Evolutionary conservation across 2,797 vertebrate genomes (phyloP).

Genomic region (Enteromius afrohamiltoni): DNA sequence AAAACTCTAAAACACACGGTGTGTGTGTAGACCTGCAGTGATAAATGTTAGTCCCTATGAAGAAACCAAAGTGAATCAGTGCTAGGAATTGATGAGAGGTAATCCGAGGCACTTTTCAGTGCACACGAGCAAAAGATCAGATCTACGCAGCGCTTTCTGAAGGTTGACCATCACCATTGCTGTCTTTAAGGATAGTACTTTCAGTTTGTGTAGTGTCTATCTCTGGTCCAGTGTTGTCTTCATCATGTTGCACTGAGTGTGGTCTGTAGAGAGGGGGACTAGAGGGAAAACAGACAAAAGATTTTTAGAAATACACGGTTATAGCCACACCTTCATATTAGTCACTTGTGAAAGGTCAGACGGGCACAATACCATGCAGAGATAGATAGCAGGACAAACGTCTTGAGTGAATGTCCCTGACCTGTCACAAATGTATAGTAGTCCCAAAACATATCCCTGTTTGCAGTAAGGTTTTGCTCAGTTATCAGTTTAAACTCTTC

Average conservation of each 20-base stretch:
- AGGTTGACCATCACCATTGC: constrained; percentile 77
- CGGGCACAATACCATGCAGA: not conserved
- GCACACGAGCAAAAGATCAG: constrained; percentile 21
- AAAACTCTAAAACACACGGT: not conserved
- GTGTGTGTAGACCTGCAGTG: constrained; percentile 33
- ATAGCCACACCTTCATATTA: constrained; percentile 20
- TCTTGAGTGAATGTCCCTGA: constrained; percentile 18
- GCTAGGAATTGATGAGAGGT: constrained; percentile 7
- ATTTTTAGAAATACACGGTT: constrained; percentile 31
- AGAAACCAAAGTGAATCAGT: not conserved
- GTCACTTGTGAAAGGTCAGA: constrained; percentile 1
- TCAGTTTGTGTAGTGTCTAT: constrained; percentile 53
- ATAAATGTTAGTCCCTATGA: constrained; percentile 47
- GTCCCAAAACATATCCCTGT: not conserved
- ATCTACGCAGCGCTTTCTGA: constrained; percentile 79
- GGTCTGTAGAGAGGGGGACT: constrained; percentile 83
- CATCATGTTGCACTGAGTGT: constrained; percentile 79
- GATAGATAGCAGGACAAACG: not conserved
- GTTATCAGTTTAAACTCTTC: not conserved
- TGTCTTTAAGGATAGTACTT: constrained; percentile 75
- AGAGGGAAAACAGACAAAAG: constrained; percentile 50
- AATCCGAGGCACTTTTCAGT: constrained; percentile 27
- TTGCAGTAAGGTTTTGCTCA: not conserved
- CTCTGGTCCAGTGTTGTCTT: constrained; percentile 78
- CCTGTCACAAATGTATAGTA: not conserved